A percentile compares a stretch with the other conserved stretches of the same genome.
phyloP scores from a whole-genome alignment of 2,113 vertebrate genomes.

The Oreocharis arfaki region DNA sequence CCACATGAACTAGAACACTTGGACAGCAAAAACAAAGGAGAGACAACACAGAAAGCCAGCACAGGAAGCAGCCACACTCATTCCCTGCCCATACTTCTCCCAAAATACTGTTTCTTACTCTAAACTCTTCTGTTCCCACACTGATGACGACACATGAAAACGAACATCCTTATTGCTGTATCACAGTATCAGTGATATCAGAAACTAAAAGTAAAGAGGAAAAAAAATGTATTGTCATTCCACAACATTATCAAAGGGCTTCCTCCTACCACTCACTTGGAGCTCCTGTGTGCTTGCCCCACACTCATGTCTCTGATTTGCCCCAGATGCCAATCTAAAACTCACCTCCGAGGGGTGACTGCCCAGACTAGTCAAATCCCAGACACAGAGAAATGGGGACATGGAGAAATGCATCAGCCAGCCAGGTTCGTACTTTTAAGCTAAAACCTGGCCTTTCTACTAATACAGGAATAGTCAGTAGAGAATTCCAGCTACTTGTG shows the following conservation, averaged over 20 bases:
- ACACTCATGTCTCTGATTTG: not conserved
- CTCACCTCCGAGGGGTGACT: not conserved
- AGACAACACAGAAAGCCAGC: not conserved
- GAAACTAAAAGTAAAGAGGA: not conserved
- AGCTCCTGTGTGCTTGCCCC: not conserved
- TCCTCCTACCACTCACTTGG: not conserved
- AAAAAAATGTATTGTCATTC: not conserved
- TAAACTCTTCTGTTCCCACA: not conserved
- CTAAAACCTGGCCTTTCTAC: not conserved
- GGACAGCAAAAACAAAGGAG: not conserved
- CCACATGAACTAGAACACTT: rapidly evolving
- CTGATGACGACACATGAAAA: rapidly evolving
- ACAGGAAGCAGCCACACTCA: not conserved
- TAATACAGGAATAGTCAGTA: not conserved
- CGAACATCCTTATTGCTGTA: not conserved
- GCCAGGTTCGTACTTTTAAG: not conserved
- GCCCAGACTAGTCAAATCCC: not conserved
- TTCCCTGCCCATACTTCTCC: not conserved
- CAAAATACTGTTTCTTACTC: not conserved
- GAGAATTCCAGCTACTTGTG: not conserved
- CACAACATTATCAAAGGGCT: not conserved
- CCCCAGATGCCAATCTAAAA: not conserved
- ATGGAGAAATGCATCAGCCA: not conserved
- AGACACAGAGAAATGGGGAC: not conserved
- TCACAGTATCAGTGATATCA: not conserved